Base-by-base conservation (phyloP, 2,888 invertebrate genomes). In the Gerris lacustris region DNA sequence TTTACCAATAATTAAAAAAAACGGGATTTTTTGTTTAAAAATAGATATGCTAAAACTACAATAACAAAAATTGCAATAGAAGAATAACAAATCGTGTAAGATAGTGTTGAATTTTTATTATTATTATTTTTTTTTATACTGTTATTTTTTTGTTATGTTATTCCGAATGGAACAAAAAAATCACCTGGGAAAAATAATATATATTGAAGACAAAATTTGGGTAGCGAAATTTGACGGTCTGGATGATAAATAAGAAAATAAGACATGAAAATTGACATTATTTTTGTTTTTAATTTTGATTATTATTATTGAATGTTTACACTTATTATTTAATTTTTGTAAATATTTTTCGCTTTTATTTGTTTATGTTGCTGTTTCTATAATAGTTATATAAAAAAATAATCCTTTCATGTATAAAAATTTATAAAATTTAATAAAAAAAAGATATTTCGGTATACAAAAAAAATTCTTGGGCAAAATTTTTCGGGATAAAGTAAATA, bases 181-280 rank as follows among this genome's bases (percentile, higher is more conserved):
- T 9, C 55, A 55, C 15, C 55, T 15, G 9, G 15, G 15, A 55
- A 55, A 55, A 11, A 11, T 55, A 55, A 55, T 15, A 55, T 47
- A 47, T 55, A 55, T 55, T 9, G 55, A 55, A 55, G 11, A 55
- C 55, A 55, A 55, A 55, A 55, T 55, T 55, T 55, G 55, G 55
- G 55, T 55, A 55, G 55, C 55, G 15, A 55, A 55, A 55, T 55
- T 55, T 55, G 55, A 55, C 15, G 55, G 55, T 55, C 55, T 15
- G 55, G 55, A 15, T 15, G 9, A 11, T 55, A 11, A 11, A 15
- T 11, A 55, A 55, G 15, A 55, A 31, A 31, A 31, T 31, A 31
- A 31, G 31, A 31, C 31, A 31, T 31, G 31, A 31, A 31, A 31
- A 31, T 31, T 31, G 31, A 31, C 1, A 31, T 31, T 31, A 31